These are phyloP conservation scores for Machimus atricapillus DNA, from an alignment of 2,888 invertebrate species.

Conservation along the genomic window DNA sequence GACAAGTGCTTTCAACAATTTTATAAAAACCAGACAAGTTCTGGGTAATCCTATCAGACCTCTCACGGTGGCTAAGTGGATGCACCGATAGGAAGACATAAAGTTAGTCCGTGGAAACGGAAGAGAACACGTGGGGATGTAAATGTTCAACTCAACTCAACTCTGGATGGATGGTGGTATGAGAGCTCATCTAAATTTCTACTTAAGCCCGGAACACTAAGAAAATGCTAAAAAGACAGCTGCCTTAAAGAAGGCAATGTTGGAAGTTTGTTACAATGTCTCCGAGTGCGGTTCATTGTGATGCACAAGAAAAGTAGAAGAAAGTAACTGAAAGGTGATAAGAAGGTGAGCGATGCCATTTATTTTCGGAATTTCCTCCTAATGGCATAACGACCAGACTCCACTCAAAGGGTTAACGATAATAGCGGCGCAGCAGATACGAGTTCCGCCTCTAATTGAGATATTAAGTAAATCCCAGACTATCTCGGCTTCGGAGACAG, in stretches of 20 bases:
- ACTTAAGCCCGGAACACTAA: not conserved
- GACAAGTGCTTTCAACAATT: conserved; percentile 32
- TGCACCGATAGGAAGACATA: conserved; percentile 1
- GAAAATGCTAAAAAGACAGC: not conserved
- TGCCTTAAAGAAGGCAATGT: not conserved
- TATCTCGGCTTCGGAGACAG: not conserved
- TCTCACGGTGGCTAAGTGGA: conserved; percentile 32
- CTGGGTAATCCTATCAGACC: conserved; percentile 29
- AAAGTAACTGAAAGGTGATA: conserved; percentile 28
- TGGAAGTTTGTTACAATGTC: not conserved
- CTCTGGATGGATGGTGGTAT: not conserved
- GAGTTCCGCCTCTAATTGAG: conserved; percentile 20
- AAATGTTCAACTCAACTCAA: not conserved
- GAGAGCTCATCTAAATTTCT: conserved; percentile 19
- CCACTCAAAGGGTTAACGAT: conserved; percentile 29
- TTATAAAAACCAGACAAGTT: conserved; percentile 2
- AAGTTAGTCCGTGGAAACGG: conserved; percentile 20
- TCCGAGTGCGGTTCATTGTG: not conserved
- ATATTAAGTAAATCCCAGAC: conserved; percentile 20
- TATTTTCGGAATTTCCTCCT: conserved; percentile 4
- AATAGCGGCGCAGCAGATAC: conserved; percentile 2
- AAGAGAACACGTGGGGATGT: conserved; percentile 4
- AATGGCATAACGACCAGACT: conserved; percentile 16
- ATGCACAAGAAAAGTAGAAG: not conserved
- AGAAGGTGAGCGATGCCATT: conserved; percentile 21